Conservation (phyloP, 2,113 vertebrate species). For the Leptosomus discolor region DNA sequence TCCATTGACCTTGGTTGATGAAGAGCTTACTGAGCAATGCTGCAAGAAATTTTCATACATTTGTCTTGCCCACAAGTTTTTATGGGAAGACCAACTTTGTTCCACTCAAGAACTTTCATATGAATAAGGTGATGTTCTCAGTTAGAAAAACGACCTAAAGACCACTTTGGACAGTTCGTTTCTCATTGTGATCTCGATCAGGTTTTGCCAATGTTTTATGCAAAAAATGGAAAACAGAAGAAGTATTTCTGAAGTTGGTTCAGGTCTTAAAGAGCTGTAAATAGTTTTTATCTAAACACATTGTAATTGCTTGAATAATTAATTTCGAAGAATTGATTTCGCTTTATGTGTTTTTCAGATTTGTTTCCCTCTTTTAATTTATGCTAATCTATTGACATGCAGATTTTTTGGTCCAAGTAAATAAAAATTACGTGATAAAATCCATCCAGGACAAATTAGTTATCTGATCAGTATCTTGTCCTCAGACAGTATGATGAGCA, state of each 20-base stretch:
- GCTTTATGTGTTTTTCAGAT: not conserved
- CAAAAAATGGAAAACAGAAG: not conserved
- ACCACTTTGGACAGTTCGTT: not conserved
- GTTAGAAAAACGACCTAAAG: not conserved
- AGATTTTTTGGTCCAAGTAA: not conserved
- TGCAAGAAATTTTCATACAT: not conserved
- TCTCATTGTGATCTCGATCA: accelerated
- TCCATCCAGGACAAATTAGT: not conserved
- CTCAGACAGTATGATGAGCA: not conserved
- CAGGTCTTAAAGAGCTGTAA: not conserved
- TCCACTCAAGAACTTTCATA: not conserved
- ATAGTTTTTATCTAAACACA: not conserved
- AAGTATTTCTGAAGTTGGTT: not conserved
- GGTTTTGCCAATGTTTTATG: not conserved
- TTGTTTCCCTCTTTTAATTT: not conserved
- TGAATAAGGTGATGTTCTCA: not conserved
- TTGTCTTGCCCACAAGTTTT: not conserved
- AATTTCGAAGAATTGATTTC: not conserved
- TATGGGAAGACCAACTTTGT: not conserved
- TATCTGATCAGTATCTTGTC: not conserved
- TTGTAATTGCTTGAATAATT: not conserved
- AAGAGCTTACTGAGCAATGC: not conserved
- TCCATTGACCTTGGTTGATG: not conserved
- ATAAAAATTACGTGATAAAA: not conserved
- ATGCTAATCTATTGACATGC: not conserved